A percentile compares a stretch with the other conserved stretches of the same genome.
Evolutionary conservation across 2,113 vertebrate genomes (phyloP).

Genomic region (Dicaeum eximium): DNA sequence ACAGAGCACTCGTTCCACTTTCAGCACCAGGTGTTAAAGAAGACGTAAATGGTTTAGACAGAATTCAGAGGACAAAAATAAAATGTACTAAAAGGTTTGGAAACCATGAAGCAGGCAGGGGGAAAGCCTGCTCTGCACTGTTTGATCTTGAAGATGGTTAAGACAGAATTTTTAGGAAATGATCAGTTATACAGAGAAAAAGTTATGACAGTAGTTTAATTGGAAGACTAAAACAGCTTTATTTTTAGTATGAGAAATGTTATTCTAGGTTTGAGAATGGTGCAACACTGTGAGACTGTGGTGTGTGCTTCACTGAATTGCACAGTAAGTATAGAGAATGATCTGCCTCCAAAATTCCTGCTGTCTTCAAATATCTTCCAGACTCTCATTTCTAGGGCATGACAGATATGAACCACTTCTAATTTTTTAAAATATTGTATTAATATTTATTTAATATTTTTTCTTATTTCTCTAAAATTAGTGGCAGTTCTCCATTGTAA

Average conservation of each 20-base stretch:
- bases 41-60: background rate
- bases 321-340: background rate
- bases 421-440: background rate
- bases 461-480: background rate
- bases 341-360: background rate
- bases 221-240: background rate
- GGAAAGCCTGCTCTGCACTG: background rate
- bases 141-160: background rate
- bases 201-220: background rate
- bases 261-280: background rate
- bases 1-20: background rate
- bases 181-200: background rate
- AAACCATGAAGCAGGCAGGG: background rate
- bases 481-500: background rate
- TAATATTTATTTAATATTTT: background rate
- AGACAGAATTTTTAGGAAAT: background rate
- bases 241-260: background rate
- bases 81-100: background rate
- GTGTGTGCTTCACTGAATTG: background rate
- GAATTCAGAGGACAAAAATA: background rate
- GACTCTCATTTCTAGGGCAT: background rate
- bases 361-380: background rate
- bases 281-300: background rate
- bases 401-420: background rate
- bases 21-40: background rate